Conservation (phyloP, 1,140 invertebrate genomes). For the Drosophila trapezifrons region DNA sequence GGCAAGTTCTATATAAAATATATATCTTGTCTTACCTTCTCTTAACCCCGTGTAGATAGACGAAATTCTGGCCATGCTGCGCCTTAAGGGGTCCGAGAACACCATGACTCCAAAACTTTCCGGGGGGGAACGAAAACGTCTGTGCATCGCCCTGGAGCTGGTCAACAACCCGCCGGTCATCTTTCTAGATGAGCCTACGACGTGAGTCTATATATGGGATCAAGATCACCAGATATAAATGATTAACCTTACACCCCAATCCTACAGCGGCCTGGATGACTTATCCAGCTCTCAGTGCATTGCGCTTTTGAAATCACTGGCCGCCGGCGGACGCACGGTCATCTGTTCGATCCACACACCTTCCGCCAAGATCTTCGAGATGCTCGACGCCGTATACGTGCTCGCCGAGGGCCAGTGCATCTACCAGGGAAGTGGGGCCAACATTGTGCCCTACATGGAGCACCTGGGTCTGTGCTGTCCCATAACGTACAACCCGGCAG, state of each 20-base stretch:
- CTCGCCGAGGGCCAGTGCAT: constrained; percentile 90
- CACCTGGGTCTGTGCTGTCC: constrained; percentile 89
- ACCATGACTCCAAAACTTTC: constrained; percentile 91
- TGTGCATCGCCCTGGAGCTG: constrained; percentile 96
- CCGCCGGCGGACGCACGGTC: constrained; percentile 92
- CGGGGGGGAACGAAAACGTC: constrained; percentile 95
- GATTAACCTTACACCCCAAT: background rate
- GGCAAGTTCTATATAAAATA: constrained; percentile 81
- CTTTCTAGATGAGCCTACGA: constrained; percentile 93
- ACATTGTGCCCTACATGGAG: constrained; percentile 89
- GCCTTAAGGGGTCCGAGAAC: constrained; percentile 87
- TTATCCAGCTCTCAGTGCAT: constrained; percentile 91
- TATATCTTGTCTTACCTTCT: background rate
- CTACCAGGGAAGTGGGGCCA: constrained; percentile 88
- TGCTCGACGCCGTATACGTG: constrained; percentile 92
- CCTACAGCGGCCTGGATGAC: constrained; percentile 89
- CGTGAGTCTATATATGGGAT: constrained; percentile 85
- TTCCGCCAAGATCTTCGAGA: constrained; percentile 90
- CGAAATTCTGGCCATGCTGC: constrained; percentile 89
- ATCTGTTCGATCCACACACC: constrained; percentile 97
- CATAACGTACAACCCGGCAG: constrained; percentile 91
- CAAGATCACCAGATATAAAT: too few relatives aligned
- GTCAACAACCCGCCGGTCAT: constrained; percentile 97
- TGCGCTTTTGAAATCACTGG: constrained; percentile 90
- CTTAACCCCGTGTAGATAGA: constrained; percentile 84